These are phyloP conservation scores for Marisa cornuarietis DNA, from an alignment of 1,140 invertebrate genomes.

Conservation along the genomic window DNA sequence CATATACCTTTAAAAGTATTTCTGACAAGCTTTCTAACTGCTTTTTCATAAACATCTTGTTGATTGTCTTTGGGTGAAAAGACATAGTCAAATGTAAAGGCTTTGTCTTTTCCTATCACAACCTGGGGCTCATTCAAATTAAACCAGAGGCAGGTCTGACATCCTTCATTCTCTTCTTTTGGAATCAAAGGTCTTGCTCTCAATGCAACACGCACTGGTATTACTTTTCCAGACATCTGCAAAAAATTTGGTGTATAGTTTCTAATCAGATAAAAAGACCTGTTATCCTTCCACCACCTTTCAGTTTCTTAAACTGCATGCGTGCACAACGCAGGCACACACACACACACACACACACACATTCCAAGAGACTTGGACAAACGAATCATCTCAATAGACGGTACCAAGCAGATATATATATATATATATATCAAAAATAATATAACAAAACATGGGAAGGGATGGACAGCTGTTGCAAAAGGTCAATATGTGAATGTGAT, in stretches of 20 bases:
- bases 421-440: no score
- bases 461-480: no score
- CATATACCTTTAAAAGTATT: constrained; percentile 79
- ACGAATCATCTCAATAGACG: no score
- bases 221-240: constrained; percentile 40
- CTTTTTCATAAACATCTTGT: constrained; percentile 78
- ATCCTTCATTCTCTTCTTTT: constrained; percentile 71
- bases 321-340: no score
- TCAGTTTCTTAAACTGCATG: no score
- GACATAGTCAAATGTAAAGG: constrained; percentile 89
- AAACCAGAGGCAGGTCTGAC: constrained; percentile 59
- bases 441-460: no score
- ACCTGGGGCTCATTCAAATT: constrained; percentile 76
- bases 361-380: no score
- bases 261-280: neutral
- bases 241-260: neutral
- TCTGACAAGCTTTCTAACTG: constrained; percentile 79
- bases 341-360: no score
- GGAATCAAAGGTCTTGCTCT: constrained; percentile 81
- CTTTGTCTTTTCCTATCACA: constrained; percentile 85
- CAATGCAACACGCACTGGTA: constrained; percentile 75
- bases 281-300: no score
- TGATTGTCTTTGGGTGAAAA: constrained; percentile 78
- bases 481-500: no score
- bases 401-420: no score